These are phyloP conservation scores for Neodontobutis hainanensis DNA, from an alignment of 2,113 vertebrate genomes.

Conservation along the genomic window DNA sequence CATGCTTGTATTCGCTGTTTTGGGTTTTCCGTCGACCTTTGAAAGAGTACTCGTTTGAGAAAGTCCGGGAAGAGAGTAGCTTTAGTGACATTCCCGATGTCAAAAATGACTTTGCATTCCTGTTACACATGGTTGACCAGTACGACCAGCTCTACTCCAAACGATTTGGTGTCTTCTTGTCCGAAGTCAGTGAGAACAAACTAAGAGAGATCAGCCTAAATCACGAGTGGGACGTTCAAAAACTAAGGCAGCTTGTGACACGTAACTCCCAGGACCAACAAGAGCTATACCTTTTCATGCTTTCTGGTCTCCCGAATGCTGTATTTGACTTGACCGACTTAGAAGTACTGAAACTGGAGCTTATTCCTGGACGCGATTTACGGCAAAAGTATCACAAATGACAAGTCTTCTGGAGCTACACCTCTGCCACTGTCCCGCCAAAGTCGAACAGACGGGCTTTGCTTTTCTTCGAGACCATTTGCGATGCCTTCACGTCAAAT, in stretches of 20 bases:
- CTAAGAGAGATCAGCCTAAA: slow-evolving; percentile 96
- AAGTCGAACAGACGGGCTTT: slow-evolving; percentile 94
- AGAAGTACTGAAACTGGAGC: slow-evolving; percentile 92
- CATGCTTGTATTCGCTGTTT: too few relatives aligned
- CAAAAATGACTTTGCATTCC: too few relatives aligned
- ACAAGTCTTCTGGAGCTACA: slow-evolving; percentile 93
- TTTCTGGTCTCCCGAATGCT: slow-evolving; percentile 90
- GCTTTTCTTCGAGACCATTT: slow-evolving; percentile 95
- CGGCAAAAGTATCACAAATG: slow-evolving; percentile 96
- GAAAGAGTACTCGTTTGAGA: too few relatives aligned
- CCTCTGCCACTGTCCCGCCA: slow-evolving; percentile 93
- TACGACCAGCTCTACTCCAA: slow-evolving; percentile 97
- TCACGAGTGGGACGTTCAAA: slow-evolving; percentile 96
- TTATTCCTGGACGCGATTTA: slow-evolving; percentile 96
- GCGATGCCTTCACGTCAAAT: slow-evolving; percentile 94
- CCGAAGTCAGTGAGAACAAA: slow-evolving; percentile 97
- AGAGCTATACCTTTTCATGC: slow-evolving; percentile 93
- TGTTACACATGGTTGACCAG: too few relatives aligned
- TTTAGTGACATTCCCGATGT: too few relatives aligned
- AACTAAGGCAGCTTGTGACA: slow-evolving; percentile 88
- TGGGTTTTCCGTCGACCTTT: too few relatives aligned
- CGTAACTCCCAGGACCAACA: slow-evolving; percentile 91
- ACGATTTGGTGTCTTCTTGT: slow-evolving; percentile 93
- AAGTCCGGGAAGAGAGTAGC: too few relatives aligned
- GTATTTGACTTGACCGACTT: slow-evolving; percentile 95